Evolutionary conservation across 2,888 invertebrate species (phyloP).

Genomic region (Dendrolimus houi): DNA sequence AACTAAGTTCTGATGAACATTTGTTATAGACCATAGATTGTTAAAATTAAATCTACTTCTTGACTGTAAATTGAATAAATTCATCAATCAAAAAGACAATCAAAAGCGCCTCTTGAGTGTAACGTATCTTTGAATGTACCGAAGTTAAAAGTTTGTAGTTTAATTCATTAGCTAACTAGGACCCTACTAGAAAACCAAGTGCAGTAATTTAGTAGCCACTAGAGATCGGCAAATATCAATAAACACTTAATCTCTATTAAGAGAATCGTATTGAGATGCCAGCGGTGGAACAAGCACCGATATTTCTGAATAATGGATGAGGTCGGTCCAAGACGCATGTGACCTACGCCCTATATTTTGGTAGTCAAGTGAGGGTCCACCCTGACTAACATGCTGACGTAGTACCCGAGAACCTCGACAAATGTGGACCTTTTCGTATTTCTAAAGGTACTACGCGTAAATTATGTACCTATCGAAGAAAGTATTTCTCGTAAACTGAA

Average conservation of each 20-base stretch:
- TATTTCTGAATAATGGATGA: conserved; percentile 55
- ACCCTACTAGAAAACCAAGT: conserved; percentile 1
- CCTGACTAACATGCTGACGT: conserved; percentile 10
- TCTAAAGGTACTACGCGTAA: conserved; percentile 16
- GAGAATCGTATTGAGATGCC: conserved; percentile 33
- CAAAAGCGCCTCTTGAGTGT: too few relatives aligned
- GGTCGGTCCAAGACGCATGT: conserved; percentile 27
- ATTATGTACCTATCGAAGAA: conserved; percentile 17
- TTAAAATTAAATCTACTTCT: too few relatives aligned
- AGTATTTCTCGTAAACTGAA: not conserved
- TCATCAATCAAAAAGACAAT: too few relatives aligned
- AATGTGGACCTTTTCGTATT: conserved; percentile 22
- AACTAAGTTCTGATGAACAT: too few relatives aligned
- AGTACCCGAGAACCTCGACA: conserved; percentile 7
- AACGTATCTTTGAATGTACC: too few relatives aligned
- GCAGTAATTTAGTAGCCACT: not conserved
- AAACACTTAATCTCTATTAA: conserved; percentile 51
- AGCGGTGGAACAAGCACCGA: conserved; percentile 26
- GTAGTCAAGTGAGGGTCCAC: conserved; percentile 16
- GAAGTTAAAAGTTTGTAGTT: conserved; percentile 5
- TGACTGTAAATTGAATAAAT: too few relatives aligned
- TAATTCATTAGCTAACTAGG: conserved; percentile 10
- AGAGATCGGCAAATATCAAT: conserved; percentile 34
- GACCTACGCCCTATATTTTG: conserved; percentile 32
- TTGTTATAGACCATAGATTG: too few relatives aligned